These are phyloP conservation scores for Telmatochromis sp. DNA, from an alignment of 2,113 vertebrate species.

Conservation along the genomic window DNA sequence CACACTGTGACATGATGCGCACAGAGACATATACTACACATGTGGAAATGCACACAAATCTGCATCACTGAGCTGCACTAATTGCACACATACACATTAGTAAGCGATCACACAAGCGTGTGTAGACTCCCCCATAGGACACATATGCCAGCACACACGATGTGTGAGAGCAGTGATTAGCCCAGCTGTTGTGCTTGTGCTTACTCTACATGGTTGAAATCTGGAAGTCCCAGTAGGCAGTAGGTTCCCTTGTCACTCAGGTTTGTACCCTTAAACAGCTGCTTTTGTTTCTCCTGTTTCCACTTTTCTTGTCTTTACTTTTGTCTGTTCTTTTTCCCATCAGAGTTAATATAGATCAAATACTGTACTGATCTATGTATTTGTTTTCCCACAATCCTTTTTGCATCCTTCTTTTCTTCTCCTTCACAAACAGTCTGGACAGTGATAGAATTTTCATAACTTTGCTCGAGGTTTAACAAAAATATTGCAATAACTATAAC, in stretches of 20 bases:
- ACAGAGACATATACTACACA: neutral
- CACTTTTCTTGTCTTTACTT: neutral
- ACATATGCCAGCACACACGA: neutral
- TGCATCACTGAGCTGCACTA: neutral
- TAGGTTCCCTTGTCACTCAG: neutral
- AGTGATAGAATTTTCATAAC: neutral
- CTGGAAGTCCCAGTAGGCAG: neutral
- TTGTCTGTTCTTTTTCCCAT: neutral
- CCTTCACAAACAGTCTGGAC: neutral
- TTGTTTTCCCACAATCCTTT: neutral
- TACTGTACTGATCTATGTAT: neutral
- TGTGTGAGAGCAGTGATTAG: neutral
- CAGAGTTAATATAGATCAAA: neutral
- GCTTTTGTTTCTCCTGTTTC: neutral
- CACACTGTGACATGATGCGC: accelerated
- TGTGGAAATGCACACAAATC: neutral
- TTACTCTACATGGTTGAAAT: neutral
- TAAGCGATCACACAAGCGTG: neutral
- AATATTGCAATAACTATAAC: neutral
- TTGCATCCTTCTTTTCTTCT: accelerated
- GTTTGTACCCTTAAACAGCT: neutral
- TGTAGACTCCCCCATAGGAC: neutral
- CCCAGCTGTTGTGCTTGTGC: neutral
- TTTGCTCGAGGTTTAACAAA: neutral
- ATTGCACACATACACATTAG: neutral